Conservation (phyloP, 2,888 invertebrate species). For the Drosophila demipolita region DNA sequence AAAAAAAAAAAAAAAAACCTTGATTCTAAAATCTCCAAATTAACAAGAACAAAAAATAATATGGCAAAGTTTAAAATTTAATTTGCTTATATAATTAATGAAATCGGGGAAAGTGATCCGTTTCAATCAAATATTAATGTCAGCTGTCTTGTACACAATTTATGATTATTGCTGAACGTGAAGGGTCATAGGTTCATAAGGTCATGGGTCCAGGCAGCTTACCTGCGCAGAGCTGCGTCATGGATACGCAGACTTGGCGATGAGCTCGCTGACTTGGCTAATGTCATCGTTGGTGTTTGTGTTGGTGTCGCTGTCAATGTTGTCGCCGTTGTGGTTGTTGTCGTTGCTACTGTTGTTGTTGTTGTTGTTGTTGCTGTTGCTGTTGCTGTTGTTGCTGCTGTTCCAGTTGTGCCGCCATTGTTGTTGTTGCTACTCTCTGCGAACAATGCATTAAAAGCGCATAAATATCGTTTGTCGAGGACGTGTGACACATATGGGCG, state of each 20-base stretch:
- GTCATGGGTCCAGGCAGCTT: slow-evolving; percentile 1
- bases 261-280: slow-evolving; percentile 43
- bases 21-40: not conserved
- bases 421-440: slow-evolving; percentile 63
- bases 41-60: not conserved
- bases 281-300: slow-evolving; percentile 30
- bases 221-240: slow-evolving; percentile 69
- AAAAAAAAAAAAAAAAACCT: not conserved
- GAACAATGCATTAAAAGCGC: slow-evolving; percentile 1
- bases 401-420: slow-evolving; percentile 30
- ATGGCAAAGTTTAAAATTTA: not conserved
- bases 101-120: not conserved
- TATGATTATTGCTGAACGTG: not conserved
- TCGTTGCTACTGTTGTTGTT: slow-evolving; percentile 26
- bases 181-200: slow-evolving; percentile 4
- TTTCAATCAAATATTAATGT: not conserved
- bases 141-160: not conserved
- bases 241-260: slow-evolving; percentile 66
- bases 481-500: not conserved
- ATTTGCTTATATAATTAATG: not conserved
- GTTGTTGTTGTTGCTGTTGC: slow-evolving; percentile 15
- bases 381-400: slow-evolving; percentile 29
- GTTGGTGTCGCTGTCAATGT: slow-evolving; percentile 52
- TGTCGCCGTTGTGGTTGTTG: slow-evolving; percentile 46
- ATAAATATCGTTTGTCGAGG: not conserved